Conservation (phyloP, 2,888 invertebrate species). For the Argyresthia goedartella region DNA sequence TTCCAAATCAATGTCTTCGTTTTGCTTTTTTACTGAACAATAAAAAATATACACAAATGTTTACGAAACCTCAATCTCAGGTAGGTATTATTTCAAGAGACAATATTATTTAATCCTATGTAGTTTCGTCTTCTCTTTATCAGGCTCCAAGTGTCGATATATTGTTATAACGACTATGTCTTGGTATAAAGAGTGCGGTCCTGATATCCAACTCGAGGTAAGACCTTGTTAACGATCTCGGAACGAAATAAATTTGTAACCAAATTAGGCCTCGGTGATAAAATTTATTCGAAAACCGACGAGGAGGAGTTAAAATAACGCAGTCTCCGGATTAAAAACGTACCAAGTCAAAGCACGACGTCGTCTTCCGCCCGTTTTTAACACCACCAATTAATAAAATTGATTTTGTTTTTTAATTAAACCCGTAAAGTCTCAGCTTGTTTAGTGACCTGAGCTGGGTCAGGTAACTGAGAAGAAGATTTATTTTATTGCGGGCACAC, state of each 20-base stretch:
- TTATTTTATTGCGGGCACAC: slow-evolving; percentile 66
- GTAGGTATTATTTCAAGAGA: slow-evolving; percentile 28
- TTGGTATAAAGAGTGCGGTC: slow-evolving; percentile 56
- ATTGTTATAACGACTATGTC: slow-evolving; percentile 61
- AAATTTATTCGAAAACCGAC: slow-evolving; percentile 69
- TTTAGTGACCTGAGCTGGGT: slow-evolving; percentile 40
- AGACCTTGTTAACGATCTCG: slow-evolving; percentile 66
- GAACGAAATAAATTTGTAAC: slow-evolving; percentile 71
- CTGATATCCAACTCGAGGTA: slow-evolving; percentile 63
- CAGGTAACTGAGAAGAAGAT: slow-evolving; percentile 60
- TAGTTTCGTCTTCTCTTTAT: slow-evolving; percentile 66
- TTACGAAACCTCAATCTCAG: neutral
- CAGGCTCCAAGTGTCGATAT: slow-evolving; percentile 61
- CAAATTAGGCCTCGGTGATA: slow-evolving; percentile 69
- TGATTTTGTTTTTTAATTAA: slow-evolving; percentile 71
- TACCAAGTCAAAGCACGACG: slow-evolving; percentile 26
- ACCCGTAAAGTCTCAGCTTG: slow-evolving; percentile 57
- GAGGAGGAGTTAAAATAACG: slow-evolving; percentile 68
- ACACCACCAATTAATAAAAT: slow-evolving; percentile 72
- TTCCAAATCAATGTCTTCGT: slow-evolving; percentile 29
- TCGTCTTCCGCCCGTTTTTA: slow-evolving; percentile 68
- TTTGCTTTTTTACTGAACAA: slow-evolving; percentile 29
- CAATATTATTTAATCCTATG: slow-evolving; percentile 65
- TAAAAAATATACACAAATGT: slow-evolving; percentile 44
- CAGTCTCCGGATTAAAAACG: slow-evolving; percentile 69